Conservation (phyloP, 2,888 invertebrate species). For the Conus canariensis region DNA sequence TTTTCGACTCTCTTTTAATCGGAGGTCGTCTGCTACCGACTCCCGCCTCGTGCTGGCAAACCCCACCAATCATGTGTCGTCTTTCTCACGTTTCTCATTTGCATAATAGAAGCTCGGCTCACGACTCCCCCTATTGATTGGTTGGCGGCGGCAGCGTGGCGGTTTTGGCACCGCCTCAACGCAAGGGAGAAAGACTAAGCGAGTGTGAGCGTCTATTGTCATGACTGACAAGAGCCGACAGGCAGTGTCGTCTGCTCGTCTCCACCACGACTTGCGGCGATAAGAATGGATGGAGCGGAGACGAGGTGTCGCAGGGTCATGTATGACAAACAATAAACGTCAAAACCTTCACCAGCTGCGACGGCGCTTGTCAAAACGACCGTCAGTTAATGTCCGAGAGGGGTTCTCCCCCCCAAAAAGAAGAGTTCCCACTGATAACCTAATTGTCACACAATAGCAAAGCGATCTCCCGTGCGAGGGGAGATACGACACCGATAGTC, state of each 20-base stretch:
- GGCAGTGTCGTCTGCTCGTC: neutral
- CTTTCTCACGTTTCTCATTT: slow-evolving; percentile 35
- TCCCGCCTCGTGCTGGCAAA: neutral
- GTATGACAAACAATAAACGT: slow-evolving; percentile 1
- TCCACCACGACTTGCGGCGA: no score
- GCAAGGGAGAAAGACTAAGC: neutral
- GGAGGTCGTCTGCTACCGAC: slow-evolving; percentile 23
- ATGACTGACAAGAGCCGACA: slow-evolving; percentile 20
- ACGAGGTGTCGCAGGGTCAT: no score
- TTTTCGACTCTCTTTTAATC: slow-evolving; percentile 7
- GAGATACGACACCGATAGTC: neutral
- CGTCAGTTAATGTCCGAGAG: neutral
- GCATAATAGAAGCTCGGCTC: slow-evolving; percentile 17
- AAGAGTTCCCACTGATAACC: no score
- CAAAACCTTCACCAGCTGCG: neutral
- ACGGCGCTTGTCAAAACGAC: neutral
- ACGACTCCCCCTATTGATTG: slow-evolving; percentile 3
- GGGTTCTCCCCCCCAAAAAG: no score
- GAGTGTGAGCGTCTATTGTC: slow-evolving; percentile 21
- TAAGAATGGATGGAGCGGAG: no score
- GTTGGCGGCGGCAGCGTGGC: neutral
- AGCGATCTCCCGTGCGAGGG: neutral
- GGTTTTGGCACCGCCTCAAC: slow-evolving; percentile 10
- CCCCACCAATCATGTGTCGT: slow-evolving; percentile 33
- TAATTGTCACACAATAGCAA: no score